Conservation (phyloP, 2,888 invertebrate genomes). For the Callinectes sapidus region DNA sequence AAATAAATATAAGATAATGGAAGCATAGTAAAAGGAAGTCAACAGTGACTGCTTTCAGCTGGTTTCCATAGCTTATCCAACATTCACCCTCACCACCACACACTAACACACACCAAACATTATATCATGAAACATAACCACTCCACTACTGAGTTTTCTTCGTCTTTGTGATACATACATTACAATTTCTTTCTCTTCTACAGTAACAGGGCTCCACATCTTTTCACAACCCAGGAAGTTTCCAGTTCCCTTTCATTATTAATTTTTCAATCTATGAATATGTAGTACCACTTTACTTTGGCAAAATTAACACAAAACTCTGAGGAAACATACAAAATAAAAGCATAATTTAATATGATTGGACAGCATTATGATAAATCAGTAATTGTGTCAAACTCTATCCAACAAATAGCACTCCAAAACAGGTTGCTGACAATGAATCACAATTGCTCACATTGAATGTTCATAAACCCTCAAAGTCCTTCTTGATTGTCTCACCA, state of each 20-base stretch:
- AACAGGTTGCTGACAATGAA: not conserved
- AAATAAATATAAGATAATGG: conserved; percentile 26
- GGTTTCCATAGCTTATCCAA: not conserved
- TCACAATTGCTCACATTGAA: not conserved
- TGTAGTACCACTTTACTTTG: not conserved
- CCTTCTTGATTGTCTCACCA: not conserved
- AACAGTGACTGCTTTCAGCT: not conserved
- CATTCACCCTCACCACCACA: not conserved
- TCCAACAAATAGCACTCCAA: not conserved
- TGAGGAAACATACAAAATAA: not conserved
- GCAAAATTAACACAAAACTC: not conserved
- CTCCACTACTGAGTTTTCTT: not conserved
- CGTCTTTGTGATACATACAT: not conserved
- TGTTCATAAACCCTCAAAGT: not conserved
- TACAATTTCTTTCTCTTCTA: not conserved
- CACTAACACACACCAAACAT: not conserved
- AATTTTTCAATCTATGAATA: not conserved
- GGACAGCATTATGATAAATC: not conserved
- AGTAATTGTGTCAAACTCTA: not conserved
- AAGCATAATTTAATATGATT: not conserved
- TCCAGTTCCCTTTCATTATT: not conserved
- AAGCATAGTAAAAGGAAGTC: not conserved
- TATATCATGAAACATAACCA: not conserved
- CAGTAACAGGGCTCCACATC: not conserved
- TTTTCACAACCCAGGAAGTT: not conserved